phyloP scores from a whole-genome alignment of 2,113 vertebrate species.

The Coregonus clupeaformis region DNA sequence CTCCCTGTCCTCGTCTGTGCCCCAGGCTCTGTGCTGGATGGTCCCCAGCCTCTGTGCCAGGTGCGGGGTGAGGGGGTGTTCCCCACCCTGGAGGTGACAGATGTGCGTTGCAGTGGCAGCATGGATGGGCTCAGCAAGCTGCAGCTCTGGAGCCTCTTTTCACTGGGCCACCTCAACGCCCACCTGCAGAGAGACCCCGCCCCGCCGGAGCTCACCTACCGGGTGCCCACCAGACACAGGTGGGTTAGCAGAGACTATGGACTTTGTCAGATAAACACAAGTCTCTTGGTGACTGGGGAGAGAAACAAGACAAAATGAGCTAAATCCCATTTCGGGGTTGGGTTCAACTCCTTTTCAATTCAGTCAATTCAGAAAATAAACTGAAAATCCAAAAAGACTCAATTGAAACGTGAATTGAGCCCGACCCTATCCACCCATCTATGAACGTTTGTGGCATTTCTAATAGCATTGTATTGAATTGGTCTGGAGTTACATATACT shows the following conservation, averaged over 20 bases:
- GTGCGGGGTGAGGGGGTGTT: conserved; percentile 75
- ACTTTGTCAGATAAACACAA: neutral
- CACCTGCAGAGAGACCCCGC: conserved; percentile 74
- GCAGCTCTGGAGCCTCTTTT: conserved; percentile 85
- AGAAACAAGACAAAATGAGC: neutral
- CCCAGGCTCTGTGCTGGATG: conserved; percentile 17
- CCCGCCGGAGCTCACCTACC: conserved; percentile 75
- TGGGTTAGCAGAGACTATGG: conserved; percentile 30
- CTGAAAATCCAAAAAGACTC: too few relatives aligned
- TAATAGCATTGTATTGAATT: too few relatives aligned
- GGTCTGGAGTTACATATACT: too few relatives aligned
- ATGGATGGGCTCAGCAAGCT: conserved; percentile 72
- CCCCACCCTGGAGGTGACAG: conserved; percentile 77
- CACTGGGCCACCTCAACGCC: conserved; percentile 82
- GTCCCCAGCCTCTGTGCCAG: conserved; percentile 68
- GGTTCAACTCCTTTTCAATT: too few relatives aligned
- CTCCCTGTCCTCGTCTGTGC: conserved; percentile 24
- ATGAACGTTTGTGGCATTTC: too few relatives aligned
- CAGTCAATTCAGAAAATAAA: too few relatives aligned
- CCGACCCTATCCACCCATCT: too few relatives aligned
- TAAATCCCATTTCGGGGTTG: too few relatives aligned
- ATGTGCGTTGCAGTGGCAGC: conserved; percentile 72
- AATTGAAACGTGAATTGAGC: too few relatives aligned
- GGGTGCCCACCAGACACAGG: conserved; percentile 82
- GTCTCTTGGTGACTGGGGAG: neutral